Evolutionary conservation across 2,113 vertebrate species (phyloP), one percentile per base, ranked within the genome.

Genomic region (Rhegmatorhina hoffmannsi): DNA sequence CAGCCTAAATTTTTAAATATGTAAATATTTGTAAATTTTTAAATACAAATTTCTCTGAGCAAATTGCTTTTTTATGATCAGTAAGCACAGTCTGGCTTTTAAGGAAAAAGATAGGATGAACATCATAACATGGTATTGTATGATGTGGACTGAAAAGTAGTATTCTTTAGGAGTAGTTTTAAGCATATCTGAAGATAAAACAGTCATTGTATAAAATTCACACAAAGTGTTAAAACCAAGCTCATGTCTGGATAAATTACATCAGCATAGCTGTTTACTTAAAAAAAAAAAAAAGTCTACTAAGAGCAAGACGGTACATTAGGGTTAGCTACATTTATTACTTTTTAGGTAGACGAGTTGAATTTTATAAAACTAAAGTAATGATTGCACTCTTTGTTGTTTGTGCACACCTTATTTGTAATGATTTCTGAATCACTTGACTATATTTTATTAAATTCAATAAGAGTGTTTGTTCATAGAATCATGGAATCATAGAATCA

Each of bases 361-460:
- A 94, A 95, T 97, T 95, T 96, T 94, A 83, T 74, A 79, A 97
- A 97, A 96, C 87, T 96, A 97, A 96, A 70, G 36, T 67, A 96
- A 95, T 97, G 90, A 96, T 89, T 97, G 52, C 59, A 62, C 19
- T 95, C 55, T 96, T 50, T 49, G 95, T 97, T 97, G 70, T 97
- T 97, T 97, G 91, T 93, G 67, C 91, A 96, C 95, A 98, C 59
- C 94, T 98, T 94, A 95, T 97, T 98, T 97, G 87, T 89, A 98
- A 98, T 97, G 97, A 98, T 98, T 98, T 98, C 95, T 97, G 78
- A 92, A 90, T 95, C 95, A 91, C 11, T 34, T 91, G 93, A 81
- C 72, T 72, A 64, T 95, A 94, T 97, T 97, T 97, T 90, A 97
- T 97, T 97, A 97, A 96, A 84, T 92, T 85, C 88, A 95, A 44